phyloP scores from a whole-genome alignment of 2,113 vertebrate genomes.

The Pavo muticus region DNA sequence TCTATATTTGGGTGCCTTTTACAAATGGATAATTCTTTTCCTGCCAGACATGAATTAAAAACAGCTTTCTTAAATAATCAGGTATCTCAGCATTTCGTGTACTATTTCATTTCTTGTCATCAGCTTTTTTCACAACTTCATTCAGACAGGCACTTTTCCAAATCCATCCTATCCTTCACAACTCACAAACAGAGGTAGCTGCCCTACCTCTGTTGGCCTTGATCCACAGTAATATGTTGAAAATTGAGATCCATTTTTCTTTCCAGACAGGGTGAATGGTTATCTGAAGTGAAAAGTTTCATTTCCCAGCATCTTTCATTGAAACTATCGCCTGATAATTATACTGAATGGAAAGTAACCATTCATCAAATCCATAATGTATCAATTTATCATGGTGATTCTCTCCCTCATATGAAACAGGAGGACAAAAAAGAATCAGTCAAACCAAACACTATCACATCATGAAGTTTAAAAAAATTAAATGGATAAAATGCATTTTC shows the following conservation, averaged over 20 bases:
- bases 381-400: conserved; percentile 76
- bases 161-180: conserved; percentile 60
- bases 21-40: not conserved
- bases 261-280: conserved; percentile 73
- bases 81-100: not conserved
- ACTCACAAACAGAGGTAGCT: not conserved
- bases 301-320: conserved; percentile 80
- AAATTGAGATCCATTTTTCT: conserved; percentile 80
- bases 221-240: conserved; percentile 62
- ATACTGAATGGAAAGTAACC: conserved; percentile 76
- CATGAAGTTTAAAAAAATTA: not conserved
- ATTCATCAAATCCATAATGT: conserved; percentile 79
- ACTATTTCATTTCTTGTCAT: not conserved
- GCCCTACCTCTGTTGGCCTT: conserved; percentile 54
- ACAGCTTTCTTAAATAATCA: not conserved
- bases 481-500: conserved; percentile 40
- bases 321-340: conserved; percentile 79
- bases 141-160: conserved; percentile 51
- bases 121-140: conserved; percentile 41
- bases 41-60: not conserved
- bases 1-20: not conserved
- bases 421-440: conserved; percentile 72
- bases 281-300: conserved; percentile 82
- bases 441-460: conserved; percentile 57
- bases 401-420: conserved; percentile 48